Conservation (phyloP, 2,888 invertebrate species). For the Tolmerus cingulatus region DNA sequence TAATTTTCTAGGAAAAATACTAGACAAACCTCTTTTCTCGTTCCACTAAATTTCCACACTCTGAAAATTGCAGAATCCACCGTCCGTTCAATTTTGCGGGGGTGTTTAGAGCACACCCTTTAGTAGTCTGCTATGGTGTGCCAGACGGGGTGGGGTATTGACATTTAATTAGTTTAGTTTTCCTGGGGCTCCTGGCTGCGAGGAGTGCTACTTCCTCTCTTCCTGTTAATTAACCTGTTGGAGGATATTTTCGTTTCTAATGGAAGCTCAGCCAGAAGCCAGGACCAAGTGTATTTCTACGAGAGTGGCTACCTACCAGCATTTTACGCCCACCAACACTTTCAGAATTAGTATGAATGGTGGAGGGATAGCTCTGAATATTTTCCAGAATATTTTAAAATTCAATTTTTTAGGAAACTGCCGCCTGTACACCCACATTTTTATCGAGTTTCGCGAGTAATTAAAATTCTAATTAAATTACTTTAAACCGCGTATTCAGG, state of each 20-base stretch:
- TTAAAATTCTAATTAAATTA: background rate
- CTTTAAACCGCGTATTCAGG: background rate
- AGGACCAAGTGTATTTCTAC: background rate
- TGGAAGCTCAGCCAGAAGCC: background rate
- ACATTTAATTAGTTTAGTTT: background rate
- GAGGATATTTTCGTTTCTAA: background rate
- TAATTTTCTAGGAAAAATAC: background rate
- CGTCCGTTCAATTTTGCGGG: background rate
- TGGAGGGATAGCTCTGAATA: background rate
- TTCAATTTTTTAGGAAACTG: background rate
- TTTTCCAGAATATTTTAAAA: background rate
- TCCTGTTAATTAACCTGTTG: background rate
- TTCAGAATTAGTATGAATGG: background rate
- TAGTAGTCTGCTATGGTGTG: background rate
- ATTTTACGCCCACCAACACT: background rate
- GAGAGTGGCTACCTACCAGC: background rate
- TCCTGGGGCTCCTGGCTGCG: background rate
- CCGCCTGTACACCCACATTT: background rate
- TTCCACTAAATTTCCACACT: background rate
- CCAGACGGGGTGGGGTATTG: background rate
- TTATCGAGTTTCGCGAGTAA: background rate
- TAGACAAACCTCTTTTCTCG: background rate
- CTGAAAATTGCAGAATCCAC: background rate
- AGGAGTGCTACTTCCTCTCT: background rate
- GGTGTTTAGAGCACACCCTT: background rate